Evolutionary conservation across 2,888 invertebrate genomes (phyloP), one percentile per base, ranked within the genome.

Genomic region (Pogonocherus hispidulus): DNA sequence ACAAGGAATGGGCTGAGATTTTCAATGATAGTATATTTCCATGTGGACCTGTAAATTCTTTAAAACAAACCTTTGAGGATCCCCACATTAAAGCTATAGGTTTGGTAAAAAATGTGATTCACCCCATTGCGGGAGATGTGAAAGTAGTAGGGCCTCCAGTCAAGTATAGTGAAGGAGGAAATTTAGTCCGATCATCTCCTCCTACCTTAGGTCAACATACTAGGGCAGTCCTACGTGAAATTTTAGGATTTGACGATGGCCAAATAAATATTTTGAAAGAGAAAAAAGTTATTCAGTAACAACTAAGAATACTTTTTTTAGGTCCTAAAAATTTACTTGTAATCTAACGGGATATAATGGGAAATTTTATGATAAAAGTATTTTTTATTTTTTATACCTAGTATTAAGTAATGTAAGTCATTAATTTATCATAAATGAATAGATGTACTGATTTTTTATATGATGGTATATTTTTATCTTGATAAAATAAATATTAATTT

Each of bases 191-290:
- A 66, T 86, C 87, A 1, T 90, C 96, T 0, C 97, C 98, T 0
- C 98, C 98, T 0, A 85, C 87, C 5, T 86, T 98, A 22, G 98
- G 98, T 0, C 91, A 98, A 82, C 97, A 99, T 81, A 98, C 98
- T 0, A 87, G 87, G 67, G 90, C 93, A 76, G 88, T 98, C 55
- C 86, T 98, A 41, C 84, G 85, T n/a, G 85, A 89, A 68, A 82
- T 94, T 71, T 86, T 95, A 47, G 88, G 90, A 0, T 94, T 92
- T 79, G 86, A 88, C 52, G 85, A 89, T 8, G 84, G 86, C 16
- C 86, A 89, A 80, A 90, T 95, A 76, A 75, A 89, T n/a, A 63
- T 78, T 67, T 84, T 91, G 46, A 86, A 79, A 74, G 73, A 79
- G 19, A 79, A 84, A 22, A 85, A 87, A 78, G 69, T 89, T 86